These are phyloP conservation scores for Acrocyrtus sp. DNA, from an alignment of 2,888 invertebrate genomes.

Conservation along the genomic window DNA sequence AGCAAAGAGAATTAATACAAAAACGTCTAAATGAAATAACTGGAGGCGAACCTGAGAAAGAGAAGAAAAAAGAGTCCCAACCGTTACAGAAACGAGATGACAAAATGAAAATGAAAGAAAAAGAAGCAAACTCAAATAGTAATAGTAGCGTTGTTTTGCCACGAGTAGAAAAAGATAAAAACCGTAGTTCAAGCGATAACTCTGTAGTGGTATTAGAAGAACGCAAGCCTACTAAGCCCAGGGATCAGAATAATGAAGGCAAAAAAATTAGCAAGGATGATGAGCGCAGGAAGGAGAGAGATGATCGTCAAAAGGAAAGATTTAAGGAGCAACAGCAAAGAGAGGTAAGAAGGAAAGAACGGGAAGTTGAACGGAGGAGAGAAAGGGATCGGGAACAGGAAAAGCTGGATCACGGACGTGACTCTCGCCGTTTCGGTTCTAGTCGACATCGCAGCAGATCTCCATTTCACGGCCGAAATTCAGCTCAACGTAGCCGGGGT, in stretches of 20 bases:
- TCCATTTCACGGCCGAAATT: background rate
- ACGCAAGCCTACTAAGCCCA: background rate
- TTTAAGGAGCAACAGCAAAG: background rate
- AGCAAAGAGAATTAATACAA: slow-evolving; percentile 76
- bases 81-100: too few relatives aligned
- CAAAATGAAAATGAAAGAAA: slow-evolving; percentile 27
- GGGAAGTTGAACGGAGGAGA: slow-evolving; percentile 43
- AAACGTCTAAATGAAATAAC: slow-evolving; percentile 49
- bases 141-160: background rate
- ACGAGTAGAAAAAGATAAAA: background rate
- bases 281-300: slow-evolving; percentile 15
- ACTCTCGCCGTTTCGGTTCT: slow-evolving; percentile 51
- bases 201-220: background rate
- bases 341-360: slow-evolving; percentile 15
- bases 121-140: background rate
- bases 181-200: too few relatives aligned
- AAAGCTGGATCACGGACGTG: slow-evolving; percentile 26
- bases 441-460: slow-evolving; percentile 51
- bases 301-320: slow-evolving; percentile 1
- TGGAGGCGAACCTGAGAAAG: slow-evolving; percentile 8
- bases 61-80: slow-evolving; percentile 7
- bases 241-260: slow-evolving; percentile 8
- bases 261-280: slow-evolving; percentile 55
- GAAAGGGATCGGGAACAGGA: slow-evolving; percentile 34
- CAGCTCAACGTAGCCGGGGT: background rate